Base-by-base conservation (phyloP, 2,113 vertebrate species). In the Tylochromis polylepis region DNA sequence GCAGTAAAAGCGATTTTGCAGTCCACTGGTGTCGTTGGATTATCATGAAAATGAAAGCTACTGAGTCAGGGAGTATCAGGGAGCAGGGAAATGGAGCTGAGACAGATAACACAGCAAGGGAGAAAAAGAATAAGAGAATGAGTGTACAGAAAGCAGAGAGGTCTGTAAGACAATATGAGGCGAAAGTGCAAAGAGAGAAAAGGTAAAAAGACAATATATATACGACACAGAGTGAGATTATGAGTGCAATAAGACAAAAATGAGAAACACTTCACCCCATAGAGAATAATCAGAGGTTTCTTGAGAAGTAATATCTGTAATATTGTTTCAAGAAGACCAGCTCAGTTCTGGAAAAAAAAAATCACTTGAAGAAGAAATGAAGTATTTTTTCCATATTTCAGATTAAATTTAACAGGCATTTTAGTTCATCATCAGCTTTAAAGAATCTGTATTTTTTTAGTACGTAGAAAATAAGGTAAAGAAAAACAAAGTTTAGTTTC, bases 1-100 rank as follows among this genome's bases (percentile, higher is more conserved):
- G 87, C 91, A 94, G 92, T 92, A 93, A 95, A 95, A 95, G 91
- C 67, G 95, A 95, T 96, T 96, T 96, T 90, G 95, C 95, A 95
- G 95, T 96, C 95, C 93, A 95, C 91, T 95, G 94, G 93, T 93
- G 95, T 95, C 81, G 87, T 86, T 95, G 95, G 95, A 96, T 96
- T 96, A 97, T 96, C 95, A 96, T 96, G 94, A 96, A 96, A 96
- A 96, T 96, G 95, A 96, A 96, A 96, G 95, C 93, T 93, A 94
- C 94, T 92, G 96, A 97, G 94, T 95, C 95, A 95, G 94, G 93
- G 94, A 95, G 94, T 96, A 96, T 95, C 94, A 94, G 94, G 87
- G 94, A 95, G 94, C 88, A 95, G 92, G 90, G 95, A 95, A 96
- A 96, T 95, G 91, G 94, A 96, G 95, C 94, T 24, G 67, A 89